phyloP scores from a whole-genome alignment of 2,797 vertebrate genomes.

The Todus mexicanus region DNA sequence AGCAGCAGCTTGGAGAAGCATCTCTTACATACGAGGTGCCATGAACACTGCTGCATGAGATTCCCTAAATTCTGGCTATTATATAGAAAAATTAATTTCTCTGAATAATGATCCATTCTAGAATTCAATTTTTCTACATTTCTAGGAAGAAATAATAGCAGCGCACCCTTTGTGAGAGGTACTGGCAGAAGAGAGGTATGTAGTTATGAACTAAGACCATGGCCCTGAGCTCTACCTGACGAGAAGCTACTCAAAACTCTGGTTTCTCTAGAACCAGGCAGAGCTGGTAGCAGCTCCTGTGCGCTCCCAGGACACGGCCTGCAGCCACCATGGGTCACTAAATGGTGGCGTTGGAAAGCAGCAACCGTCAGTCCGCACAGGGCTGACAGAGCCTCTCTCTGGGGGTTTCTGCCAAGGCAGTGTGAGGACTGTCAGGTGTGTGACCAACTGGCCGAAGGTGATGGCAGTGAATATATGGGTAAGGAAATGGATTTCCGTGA shows the following conservation, averaged over 20 bases:
- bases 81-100: not conserved
- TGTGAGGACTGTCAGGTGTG: not conserved
- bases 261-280: not conserved
- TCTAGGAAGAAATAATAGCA: not conserved
- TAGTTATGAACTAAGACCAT: accelerated
- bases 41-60: accelerated
- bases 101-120: not conserved
- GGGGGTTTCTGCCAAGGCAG: not conserved
- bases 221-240: not conserved
- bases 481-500: not conserved
- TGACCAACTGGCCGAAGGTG: not conserved
- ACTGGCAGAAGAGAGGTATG: not conserved
- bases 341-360: not conserved
- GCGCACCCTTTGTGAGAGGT: accelerated
- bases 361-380: not conserved
- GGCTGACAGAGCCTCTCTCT: not conserved
- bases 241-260: not conserved
- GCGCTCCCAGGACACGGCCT: too few relatives aligned
- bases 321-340: not conserved
- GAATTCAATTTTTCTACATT: not conserved
- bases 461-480: not conserved
- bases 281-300: not conserved
- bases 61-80: not conserved
- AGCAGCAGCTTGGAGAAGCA: not conserved
- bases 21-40: not conserved